Evolutionary conservation across 2,888 invertebrate genomes (phyloP).

Genomic region (Athetis lepigone): DNA sequence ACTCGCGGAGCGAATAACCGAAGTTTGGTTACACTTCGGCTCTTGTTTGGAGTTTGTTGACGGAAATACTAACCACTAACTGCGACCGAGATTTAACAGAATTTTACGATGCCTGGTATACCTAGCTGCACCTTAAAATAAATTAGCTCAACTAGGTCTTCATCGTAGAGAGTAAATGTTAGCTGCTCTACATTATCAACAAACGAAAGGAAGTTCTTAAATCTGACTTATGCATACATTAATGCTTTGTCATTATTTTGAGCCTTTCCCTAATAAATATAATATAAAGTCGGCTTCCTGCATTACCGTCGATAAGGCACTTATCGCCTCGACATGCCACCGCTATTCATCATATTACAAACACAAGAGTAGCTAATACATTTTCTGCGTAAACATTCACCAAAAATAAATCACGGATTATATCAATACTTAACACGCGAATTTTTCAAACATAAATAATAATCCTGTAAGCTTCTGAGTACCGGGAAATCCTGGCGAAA

Average conservation of each 20-base stretch:
- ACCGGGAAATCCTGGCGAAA: conserved; percentile 49
- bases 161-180: background rate
- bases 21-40: conserved; percentile 70
- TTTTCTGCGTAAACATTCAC: background rate
- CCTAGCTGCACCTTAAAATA: conserved; percentile 32
- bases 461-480: conserved; percentile 32
- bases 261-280: background rate
- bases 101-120: conserved; percentile 26
- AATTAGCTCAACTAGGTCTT: conserved; percentile 27
- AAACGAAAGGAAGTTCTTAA: background rate
- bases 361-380: background rate
- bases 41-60: conserved; percentile 61
- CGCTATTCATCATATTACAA: conserved; percentile 2
- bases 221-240: background rate
- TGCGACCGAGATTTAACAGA: conserved; percentile 55
- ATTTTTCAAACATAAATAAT: conserved; percentile 38
- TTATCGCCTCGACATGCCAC: background rate
- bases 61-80: conserved; percentile 53
- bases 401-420: conserved; percentile 35
- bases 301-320: background rate
- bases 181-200: background rate
- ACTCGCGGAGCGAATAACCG: conserved; percentile 64
- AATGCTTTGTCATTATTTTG: background rate
- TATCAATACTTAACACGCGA: conserved; percentile 12
- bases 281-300: background rate